Conservation (phyloP, 2,797 vertebrate genomes). For the Thalassophryne amazonica region DNA sequence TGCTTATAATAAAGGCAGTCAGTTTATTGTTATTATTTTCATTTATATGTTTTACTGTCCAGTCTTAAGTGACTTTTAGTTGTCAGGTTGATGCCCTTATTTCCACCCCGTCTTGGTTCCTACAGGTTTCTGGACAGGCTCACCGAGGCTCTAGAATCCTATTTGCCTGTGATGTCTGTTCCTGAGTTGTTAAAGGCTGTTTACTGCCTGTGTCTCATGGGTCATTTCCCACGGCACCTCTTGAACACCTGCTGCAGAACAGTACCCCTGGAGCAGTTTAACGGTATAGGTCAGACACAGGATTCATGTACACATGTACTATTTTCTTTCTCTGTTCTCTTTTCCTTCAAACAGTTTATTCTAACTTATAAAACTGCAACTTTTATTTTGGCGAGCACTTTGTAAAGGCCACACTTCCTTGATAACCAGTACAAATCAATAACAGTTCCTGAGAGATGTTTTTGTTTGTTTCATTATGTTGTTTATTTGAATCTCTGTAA, state of each 20-base stretch:
- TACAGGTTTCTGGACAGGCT: conserved; percentile 84
- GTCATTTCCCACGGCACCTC: conserved; percentile 75
- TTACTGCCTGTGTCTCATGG: conserved; percentile 78
- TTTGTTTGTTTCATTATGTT: not conserved
- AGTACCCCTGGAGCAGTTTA: conserved; percentile 64
- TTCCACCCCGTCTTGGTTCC: not conserved
- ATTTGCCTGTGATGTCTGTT: conserved; percentile 75
- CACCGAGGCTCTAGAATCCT: conserved; percentile 66
- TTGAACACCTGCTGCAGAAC: conserved; percentile 81
- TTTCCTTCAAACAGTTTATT: too few species aligned
- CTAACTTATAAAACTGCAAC: too few species aligned
- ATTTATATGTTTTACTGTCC: too few species aligned
- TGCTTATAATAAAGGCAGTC: too few species aligned
- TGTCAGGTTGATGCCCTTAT: not conserved
- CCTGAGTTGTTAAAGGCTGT: conserved; percentile 73
- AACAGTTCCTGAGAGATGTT: not conserved
- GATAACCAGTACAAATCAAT: too few species aligned
- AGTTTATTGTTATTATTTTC: too few species aligned
- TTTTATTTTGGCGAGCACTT: too few species aligned
- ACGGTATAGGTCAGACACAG: conserved; percentile 57
- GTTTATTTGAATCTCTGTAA: not conserved
- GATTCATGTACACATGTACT: not conserved
- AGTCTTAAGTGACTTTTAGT: too few species aligned
- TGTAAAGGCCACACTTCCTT: too few species aligned
- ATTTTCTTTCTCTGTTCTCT: not conserved